A percentile compares a stretch with the other conserved stretches of the same genome.
These are phyloP conservation scores for Trachops cirrhosus DNA, from an alignment of 2,797 vertebrate species.

Conservation along the genomic window DNA sequence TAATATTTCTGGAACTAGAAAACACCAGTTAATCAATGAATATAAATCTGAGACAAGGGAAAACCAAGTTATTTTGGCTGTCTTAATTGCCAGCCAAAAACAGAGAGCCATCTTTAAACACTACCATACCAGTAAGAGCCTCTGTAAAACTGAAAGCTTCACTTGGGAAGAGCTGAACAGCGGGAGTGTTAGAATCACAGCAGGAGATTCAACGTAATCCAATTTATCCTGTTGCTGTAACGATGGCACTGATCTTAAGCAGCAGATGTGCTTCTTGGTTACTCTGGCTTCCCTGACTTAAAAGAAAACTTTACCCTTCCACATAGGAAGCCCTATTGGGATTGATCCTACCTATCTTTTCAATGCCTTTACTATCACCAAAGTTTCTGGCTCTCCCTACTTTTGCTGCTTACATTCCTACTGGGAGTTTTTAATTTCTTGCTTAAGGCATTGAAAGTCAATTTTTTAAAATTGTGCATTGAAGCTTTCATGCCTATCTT, in stretches of 20 bases:
- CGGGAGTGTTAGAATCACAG: background rate
- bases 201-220: background rate
- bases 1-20: background rate
- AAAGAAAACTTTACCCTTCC: background rate
- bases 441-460: background rate
- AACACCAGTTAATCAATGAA: background rate
- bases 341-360: background rate
- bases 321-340: background rate
- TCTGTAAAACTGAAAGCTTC: background rate
- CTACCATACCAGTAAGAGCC: background rate
- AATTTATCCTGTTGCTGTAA: conserved; percentile 9
- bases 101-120: background rate
- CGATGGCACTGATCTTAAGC: conserved; percentile 33
- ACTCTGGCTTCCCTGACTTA: background rate
- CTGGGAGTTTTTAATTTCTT: background rate
- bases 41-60: background rate
- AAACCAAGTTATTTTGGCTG: background rate
- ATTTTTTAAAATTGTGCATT: no score
- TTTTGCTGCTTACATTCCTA: background rate
- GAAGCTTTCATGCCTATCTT: background rate
- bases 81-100: background rate
- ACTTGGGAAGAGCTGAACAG: conserved; percentile 2
- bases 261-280: background rate
- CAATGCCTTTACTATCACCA: background rate
- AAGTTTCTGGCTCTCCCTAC: background rate